Conservation (phyloP, 2,113 vertebrate genomes). For the Amphilophus citrinellus region DNA sequence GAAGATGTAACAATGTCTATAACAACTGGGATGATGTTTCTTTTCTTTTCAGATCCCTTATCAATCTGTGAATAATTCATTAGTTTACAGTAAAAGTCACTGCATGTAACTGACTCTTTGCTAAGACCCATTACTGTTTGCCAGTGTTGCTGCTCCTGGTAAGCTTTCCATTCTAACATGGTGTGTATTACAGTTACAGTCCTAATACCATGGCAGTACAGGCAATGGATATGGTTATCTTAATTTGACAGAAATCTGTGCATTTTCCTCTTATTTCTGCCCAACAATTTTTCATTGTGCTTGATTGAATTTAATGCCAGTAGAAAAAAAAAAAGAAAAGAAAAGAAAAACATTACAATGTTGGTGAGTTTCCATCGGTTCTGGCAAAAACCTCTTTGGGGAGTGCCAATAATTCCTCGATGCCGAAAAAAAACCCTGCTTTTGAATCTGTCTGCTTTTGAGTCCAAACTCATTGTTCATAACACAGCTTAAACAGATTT, state of each 20-base stretch:
- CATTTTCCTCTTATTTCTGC: neutral
- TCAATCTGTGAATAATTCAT: constrained; percentile 27
- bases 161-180: neutral
- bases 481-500: neutral
- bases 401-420: neutral
- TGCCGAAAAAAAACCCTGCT: neutral
- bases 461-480: neutral
- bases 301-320: neutral
- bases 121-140: neutral
- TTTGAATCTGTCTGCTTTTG: neutral
- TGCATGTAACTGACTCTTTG: constrained; percentile 3
- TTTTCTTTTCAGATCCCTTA: neutral
- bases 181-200: neutral
- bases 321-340: neutral
- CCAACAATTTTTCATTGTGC: neutral
- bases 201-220: too few species aligned
- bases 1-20: neutral
- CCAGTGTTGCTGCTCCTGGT: neutral
- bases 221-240: too few species aligned
- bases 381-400: too few species aligned
- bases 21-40: neutral
- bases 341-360: neutral
- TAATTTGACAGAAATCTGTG: too few species aligned
- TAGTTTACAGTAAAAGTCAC: neutral
- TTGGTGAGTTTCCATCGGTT: too few species aligned